Percentiles rank a stretch among this genome's conserved stretches.
Conservation (phyloP, 2,797 vertebrate genomes). For the Neosalanx taihuensis region DNA sequence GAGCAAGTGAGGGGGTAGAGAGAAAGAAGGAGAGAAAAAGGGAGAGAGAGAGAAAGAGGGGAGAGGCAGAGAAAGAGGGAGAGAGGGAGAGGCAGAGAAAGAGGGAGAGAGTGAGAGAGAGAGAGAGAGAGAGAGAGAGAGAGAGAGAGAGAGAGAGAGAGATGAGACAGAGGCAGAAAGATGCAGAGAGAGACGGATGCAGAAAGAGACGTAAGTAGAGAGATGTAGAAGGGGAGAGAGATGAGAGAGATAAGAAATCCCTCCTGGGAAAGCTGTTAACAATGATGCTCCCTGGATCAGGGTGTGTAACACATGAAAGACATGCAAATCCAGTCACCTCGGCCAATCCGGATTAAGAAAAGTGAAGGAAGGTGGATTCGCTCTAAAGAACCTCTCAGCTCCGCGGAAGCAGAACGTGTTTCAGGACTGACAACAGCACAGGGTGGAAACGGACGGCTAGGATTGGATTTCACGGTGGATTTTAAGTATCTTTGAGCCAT, state of each 20-base stretch:
- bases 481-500: conserved; percentile 30
- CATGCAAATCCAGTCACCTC: conserved; percentile 61
- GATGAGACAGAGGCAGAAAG: no score
- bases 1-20: no score
- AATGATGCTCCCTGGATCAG: conserved; percentile 43
- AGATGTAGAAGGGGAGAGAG: no score
- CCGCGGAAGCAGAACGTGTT: conserved; percentile 21
- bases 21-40: no score
- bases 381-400: conserved; percentile 46
- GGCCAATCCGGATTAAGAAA: conserved; percentile 60
- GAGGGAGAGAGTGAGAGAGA: neutral
- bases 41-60: no score
- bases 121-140: neutral
- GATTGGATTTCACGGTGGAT: conserved; percentile 20
- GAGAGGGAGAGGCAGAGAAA: neutral
- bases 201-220: no score
- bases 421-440: conserved; percentile 23
- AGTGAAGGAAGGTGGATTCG: conserved; percentile 56
- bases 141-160: neutral
- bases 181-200: no score
- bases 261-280: conserved; percentile 35
- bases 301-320: conserved; percentile 53
- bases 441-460: conserved; percentile 25
- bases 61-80: neutral
- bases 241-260: conserved; percentile 23